A percentile compares a stretch with the other conserved stretches of the same genome.
These are phyloP conservation scores for Eubasilissa regina DNA, from an alignment of 1,140 invertebrate genomes.

Conservation along the genomic window DNA sequence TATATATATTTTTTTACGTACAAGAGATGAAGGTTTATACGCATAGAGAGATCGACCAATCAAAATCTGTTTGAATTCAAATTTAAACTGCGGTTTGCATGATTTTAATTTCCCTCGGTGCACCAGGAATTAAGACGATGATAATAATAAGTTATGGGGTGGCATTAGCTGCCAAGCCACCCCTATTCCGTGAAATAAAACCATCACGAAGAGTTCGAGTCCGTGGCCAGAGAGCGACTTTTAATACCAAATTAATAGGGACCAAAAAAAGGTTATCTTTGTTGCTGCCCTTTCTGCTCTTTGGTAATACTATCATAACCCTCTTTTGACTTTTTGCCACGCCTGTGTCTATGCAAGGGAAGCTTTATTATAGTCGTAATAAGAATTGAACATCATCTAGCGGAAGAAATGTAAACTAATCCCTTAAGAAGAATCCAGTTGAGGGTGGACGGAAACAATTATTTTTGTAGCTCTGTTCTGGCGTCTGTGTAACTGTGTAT, in stretches of 20 bases:
- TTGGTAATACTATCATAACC: background rate
- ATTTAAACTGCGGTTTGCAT: conserved; percentile 4
- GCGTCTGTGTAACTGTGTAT: too few species aligned
- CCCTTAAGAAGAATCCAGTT: conserved; percentile 4
- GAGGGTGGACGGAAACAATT: background rate
- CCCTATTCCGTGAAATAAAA: conserved; percentile 22
- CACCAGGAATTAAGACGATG: conserved; percentile 49
- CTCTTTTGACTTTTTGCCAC: background rate
- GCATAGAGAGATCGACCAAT: too few species aligned
- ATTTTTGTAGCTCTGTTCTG: too few species aligned
- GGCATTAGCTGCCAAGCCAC: conserved; percentile 21
- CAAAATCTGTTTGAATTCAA: background rate
- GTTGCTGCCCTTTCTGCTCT: too few species aligned
- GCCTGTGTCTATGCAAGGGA: background rate
- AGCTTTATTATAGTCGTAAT: conserved; percentile 27
- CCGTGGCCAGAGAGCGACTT: too few species aligned
- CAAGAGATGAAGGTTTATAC: too few species aligned
- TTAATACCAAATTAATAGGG: too few species aligned
- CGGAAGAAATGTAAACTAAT: conserved; percentile 52
- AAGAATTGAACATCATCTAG: conserved; percentile 49
- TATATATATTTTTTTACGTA: too few species aligned
- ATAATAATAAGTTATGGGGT: conserved; percentile 54
- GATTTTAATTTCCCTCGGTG: conserved; percentile 56
- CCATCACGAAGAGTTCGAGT: background rate
- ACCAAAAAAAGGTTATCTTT: too few species aligned